These are phyloP conservation scores for Plebejus anna DNA, from an alignment of 2,888 invertebrate species.

Conservation along the genomic window DNA sequence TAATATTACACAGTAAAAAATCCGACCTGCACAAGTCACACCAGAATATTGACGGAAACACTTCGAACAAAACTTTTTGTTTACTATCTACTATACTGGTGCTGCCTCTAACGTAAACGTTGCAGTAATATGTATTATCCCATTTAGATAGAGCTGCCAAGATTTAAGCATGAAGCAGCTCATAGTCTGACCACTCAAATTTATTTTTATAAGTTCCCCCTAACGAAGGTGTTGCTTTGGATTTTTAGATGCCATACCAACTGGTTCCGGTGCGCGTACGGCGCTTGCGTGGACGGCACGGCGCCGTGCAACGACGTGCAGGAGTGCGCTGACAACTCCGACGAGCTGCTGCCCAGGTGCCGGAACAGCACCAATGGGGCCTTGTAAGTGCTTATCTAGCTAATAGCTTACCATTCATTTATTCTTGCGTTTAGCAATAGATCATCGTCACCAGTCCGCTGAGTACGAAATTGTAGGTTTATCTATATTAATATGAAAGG, in stretches of 20 bases:
- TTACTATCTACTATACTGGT: too few relatives aligned
- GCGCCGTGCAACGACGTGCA: conserved; percentile 44
- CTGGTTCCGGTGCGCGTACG: conserved; percentile 46
- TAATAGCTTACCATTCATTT: not conserved
- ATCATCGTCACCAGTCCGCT: not conserved
- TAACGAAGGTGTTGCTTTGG: not conserved
- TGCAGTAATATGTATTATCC: too few relatives aligned
- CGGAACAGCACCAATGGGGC: conserved; percentile 48
- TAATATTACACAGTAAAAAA: too few relatives aligned
- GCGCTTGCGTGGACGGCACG: conserved; percentile 47
- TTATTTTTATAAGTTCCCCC: not conserved
- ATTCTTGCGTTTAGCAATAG: not conserved
- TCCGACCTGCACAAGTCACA: too few relatives aligned
- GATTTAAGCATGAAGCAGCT: not conserved
- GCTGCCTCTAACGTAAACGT: too few relatives aligned
- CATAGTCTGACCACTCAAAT: not conserved
- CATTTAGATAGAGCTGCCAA: too few relatives aligned
- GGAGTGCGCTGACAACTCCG: conserved; percentile 68
- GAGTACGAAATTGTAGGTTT: not conserved
- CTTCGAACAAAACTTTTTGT: too few relatives aligned
- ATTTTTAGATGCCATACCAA: conserved; percentile 32
- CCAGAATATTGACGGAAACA: too few relatives aligned
- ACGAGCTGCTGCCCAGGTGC: conserved; percentile 60
- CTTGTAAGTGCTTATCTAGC: conserved; percentile 23
- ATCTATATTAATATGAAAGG: too few relatives aligned